These are phyloP conservation scores for Dexiosoma caninum DNA, from an alignment of 2,888 invertebrate genomes.

Conservation along the genomic window DNA sequence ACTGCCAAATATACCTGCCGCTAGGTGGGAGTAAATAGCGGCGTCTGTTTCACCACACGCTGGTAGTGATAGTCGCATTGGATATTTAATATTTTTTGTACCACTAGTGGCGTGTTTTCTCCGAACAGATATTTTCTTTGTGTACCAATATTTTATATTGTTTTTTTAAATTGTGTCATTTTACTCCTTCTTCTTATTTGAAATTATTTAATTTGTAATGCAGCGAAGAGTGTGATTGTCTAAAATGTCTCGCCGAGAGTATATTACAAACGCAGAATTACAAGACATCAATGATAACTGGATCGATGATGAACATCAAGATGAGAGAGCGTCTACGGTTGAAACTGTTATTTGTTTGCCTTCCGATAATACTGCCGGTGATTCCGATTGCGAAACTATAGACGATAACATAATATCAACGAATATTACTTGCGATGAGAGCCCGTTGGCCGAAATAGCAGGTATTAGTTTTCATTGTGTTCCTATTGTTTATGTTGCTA, in stretches of 20 bases:
- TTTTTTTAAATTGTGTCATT: too few species aligned
- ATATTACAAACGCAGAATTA: too few species aligned
- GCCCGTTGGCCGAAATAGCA: not conserved
- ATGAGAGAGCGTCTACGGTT: not conserved
- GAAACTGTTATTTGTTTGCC: not conserved
- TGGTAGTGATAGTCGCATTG: not conserved
- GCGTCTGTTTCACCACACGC: not conserved
- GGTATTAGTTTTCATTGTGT: not conserved
- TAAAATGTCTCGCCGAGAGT: not conserved
- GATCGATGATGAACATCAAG: not conserved
- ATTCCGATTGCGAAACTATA: not conserved
- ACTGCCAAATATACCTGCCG: not conserved
- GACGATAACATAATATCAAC: constrained; percentile 1
- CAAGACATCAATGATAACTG: not conserved
- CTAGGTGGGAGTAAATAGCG: not conserved
- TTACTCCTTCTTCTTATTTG: not conserved
- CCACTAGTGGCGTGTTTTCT: not conserved
- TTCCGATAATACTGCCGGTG: constrained; percentile 5
- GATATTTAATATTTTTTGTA: not conserved
- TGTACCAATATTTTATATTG: not conserved
- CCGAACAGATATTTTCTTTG: not conserved
- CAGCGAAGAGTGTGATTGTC: not conserved
- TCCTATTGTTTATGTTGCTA: not conserved
- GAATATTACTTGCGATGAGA: not conserved
- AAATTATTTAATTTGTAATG: not conserved